Base-by-base conservation (phyloP, 2,888 invertebrate genomes). In the Philaethria dido region DNA sequence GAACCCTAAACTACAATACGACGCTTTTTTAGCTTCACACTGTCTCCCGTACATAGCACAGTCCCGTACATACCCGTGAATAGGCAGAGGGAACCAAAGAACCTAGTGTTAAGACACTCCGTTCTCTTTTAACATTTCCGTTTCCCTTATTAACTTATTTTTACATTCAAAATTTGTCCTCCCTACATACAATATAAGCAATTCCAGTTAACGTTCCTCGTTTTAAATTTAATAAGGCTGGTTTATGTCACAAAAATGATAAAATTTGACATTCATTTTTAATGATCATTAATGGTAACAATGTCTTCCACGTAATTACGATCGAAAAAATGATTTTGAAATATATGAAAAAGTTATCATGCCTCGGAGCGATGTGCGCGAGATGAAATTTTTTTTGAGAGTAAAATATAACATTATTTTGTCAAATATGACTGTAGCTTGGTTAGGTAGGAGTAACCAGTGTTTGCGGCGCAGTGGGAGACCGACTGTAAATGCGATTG, bases 191-290 rank as follows among this genome's bases (percentile, higher is more conserved):
- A 45, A 29, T 25, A 25, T 45, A n/a, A 44, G 29, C 60, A 29
- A 29, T 33, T 45, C 44, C 25, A 60, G 44, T 59, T 13, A 25
- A 44, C 22, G 25, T 59, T 44, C 25, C 59, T 59, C 59, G 29
- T 45, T 60, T 42, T 25, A n/a, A 60, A 44, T 45, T 60, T 60
- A 60, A 60, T 60, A 44, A 60, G 60, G 60, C 45, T 45, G 45
- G 42, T 60, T 18, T 45, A 44, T 60, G 60, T 60, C 60, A 45
- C 45, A 16, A 25, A 59, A 59, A 45, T 42, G 45, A 18, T n/a
- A 60, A 45, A 60, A 60, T 60, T 60, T 60, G 60, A 60, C 60
- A 60, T 60, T 60, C 60, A 60, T 60, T 45, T 59, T 60, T 60
- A 60, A 60, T 45, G 60, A 60, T 60, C 60, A 60, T 60, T 60